Conservation (phyloP, 2,888 invertebrate genomes). For the Archips xylosteana region DNA sequence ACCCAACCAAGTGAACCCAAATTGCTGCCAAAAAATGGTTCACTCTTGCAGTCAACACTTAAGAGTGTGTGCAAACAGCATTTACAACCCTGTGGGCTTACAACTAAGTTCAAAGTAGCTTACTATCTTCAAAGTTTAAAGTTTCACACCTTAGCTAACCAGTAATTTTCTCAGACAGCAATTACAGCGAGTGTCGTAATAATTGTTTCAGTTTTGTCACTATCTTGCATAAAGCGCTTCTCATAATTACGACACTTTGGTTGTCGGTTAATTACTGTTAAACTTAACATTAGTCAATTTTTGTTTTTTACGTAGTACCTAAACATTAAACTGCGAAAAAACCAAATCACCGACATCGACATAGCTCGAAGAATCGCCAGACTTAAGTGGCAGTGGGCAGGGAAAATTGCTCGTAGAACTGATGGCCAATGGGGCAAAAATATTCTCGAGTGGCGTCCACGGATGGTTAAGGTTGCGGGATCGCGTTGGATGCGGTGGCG, state of each 20-base stretch:
- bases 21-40: not conserved
- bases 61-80: not conserved
- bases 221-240: slow-evolving; percentile 39
- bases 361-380: no score
- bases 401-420: no score
- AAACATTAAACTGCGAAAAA: no score
- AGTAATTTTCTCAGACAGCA: slow-evolving; percentile 27
- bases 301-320: no score
- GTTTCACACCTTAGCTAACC: not conserved
- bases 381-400: no score
- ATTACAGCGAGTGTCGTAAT: slow-evolving; percentile 26
- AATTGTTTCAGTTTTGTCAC: slow-evolving; percentile 36
- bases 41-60: not conserved
- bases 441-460: no score
- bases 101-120: not conserved
- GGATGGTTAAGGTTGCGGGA: no score
- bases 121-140: not conserved
- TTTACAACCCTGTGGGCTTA: not conserved
- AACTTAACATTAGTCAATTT: not conserved
- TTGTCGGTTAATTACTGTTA: slow-evolving; percentile 9
- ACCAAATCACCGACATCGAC: no score
- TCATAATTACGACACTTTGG: slow-evolving; percentile 51
- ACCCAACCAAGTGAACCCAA: no score
- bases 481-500: no score
- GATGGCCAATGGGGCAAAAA: no score